Percentiles rank a stretch among this genome's conserved stretches.
Evolutionary conservation across 2,113 vertebrate genomes (phyloP).

Genomic region (Archocentrus centrarchus): DNA sequence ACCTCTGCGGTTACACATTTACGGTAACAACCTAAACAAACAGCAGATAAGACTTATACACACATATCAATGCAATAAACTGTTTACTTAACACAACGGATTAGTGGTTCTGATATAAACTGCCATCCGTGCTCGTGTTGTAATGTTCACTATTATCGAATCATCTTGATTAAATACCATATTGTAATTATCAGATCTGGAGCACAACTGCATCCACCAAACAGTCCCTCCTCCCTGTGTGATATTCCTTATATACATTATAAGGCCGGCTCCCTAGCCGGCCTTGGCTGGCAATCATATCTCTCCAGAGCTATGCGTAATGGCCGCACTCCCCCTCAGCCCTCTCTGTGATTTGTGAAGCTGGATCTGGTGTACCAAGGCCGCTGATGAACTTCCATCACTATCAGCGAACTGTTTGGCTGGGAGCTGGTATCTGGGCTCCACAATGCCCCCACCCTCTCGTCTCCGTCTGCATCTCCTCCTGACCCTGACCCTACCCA

Average conservation of each 20-base stretch:
- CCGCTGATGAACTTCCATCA: too few relatives aligned
- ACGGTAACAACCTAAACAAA: slow-evolving; percentile 8
- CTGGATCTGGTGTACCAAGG: too few relatives aligned
- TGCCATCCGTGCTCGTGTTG: not conserved
- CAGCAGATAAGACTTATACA: not conserved
- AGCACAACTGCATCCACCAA: not conserved
- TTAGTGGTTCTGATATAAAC: not conserved
- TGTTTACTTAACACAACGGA: not conserved
- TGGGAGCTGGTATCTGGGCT: too few relatives aligned
- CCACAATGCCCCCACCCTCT: too few relatives aligned
- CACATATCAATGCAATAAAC: not conserved
- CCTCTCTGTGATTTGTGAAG: too few relatives aligned
- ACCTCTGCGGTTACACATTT: slow-evolving; percentile 23
- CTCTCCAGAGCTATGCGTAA: too few relatives aligned
- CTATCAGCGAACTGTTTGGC: too few relatives aligned
- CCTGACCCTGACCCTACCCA: too few relatives aligned
- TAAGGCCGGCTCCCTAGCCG: too few relatives aligned
- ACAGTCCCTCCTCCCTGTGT: not conserved
- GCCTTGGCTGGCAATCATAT: too few relatives aligned
- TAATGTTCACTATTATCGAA: not conserved
- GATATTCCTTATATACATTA: not conserved
- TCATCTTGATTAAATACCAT: not conserved
- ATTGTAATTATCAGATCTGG: not conserved
- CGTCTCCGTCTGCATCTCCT: too few relatives aligned
- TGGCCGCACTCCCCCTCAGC: too few relatives aligned